Evolutionary conservation across 2,797 vertebrate genomes (phyloP).

Genomic region (Gambusia yucatana): DNA sequence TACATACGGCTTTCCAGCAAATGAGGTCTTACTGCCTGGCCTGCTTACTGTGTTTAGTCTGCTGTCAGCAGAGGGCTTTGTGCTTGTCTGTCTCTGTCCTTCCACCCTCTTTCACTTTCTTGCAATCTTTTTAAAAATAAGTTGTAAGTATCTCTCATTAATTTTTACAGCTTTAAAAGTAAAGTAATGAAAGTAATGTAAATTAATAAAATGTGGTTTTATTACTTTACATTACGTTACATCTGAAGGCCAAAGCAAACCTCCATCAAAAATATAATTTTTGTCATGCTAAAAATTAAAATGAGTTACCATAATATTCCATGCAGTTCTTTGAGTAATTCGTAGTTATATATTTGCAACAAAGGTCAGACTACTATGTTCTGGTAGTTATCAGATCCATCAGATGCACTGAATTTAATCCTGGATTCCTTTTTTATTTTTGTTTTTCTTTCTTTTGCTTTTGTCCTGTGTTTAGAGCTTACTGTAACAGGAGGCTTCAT

Average conservation of each 20-base stretch:
- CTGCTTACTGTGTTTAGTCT: conserved; percentile 9
- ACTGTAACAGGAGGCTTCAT: conserved; percentile 29
- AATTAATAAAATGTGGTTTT: no score
- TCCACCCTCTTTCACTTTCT: conserved; percentile 7
- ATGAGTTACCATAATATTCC: not conserved
- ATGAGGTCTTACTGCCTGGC: conserved; percentile 1
- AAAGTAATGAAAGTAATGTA: not conserved
- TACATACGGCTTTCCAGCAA: not conserved
- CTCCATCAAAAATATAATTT: not conserved
- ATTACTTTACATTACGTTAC: not conserved
- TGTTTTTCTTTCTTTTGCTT: conserved; percentile 1
- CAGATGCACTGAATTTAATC: conserved; percentile 13
- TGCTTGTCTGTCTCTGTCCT: conserved; percentile 26
- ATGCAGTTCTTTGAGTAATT: not conserved
- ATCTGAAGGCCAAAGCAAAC: not conserved
- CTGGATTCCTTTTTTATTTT: not conserved
- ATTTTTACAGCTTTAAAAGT: not conserved
- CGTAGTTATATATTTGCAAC: conserved; percentile 13
- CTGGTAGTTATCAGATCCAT: conserved; percentile 26
- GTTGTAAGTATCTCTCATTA: not conserved
- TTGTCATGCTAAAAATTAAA: not conserved
- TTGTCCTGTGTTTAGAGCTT: conserved; percentile 15
- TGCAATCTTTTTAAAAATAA: not conserved
- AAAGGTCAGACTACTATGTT: conserved; percentile 41
- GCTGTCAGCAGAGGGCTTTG: conserved; percentile 16